Conservation (phyloP, 2,888 invertebrate species). For the Ferrisia virgata region DNA sequence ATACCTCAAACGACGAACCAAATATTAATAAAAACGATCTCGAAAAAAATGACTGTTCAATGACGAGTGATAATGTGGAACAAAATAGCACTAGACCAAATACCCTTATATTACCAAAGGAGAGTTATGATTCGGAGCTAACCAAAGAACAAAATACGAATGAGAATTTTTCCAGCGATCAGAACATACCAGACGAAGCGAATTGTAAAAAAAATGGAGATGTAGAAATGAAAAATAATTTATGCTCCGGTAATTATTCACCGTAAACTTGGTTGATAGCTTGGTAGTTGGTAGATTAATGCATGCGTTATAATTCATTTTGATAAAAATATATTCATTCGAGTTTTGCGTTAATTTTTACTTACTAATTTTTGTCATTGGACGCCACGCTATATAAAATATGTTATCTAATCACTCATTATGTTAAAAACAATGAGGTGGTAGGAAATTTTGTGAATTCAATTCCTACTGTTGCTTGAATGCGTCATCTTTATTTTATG, state of each 20-base stretch:
- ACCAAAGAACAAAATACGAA: neutral
- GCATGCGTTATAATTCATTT: slow-evolving; percentile 2
- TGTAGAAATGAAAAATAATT: neutral
- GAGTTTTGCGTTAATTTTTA: neutral
- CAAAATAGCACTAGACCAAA: neutral
- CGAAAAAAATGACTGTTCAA: neutral
- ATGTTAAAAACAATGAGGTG: neutral
- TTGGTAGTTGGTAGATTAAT: neutral
- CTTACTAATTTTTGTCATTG: neutral
- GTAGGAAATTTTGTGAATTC: neutral
- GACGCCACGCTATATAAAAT: neutral
- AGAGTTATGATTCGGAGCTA: neutral
- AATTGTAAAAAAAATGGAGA: neutral
- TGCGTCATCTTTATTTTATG: neutral
- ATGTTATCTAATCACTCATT: neutral
- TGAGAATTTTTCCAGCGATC: neutral
- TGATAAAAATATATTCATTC: neutral
- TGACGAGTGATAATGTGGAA: neutral
- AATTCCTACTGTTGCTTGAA: neutral
- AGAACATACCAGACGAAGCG: neutral
- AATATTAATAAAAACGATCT: neutral
- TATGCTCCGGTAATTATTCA: slow-evolving; percentile 10
- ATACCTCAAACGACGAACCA: neutral
- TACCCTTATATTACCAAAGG: neutral
- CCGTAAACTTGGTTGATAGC: neutral